These are phyloP conservation scores for Oligia latruncula DNA, from an alignment of 2,888 invertebrate genomes.

Conservation along the genomic window DNA sequence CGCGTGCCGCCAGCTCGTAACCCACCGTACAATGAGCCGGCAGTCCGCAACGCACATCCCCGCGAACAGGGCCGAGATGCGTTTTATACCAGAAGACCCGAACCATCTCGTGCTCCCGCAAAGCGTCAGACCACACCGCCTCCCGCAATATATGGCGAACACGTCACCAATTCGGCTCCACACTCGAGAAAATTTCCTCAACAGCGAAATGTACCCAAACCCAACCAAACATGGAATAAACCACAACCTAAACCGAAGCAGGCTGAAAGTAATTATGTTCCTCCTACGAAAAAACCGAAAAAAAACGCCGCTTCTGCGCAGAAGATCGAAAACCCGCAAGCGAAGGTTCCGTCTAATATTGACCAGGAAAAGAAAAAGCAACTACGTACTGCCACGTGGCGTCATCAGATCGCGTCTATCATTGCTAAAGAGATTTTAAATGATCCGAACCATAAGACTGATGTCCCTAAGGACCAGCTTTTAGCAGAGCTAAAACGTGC, in stretches of 20 bases:
- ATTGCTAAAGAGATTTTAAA: conserved; percentile 32
- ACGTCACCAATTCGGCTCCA: conserved; percentile 18
- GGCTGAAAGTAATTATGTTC: conserved; percentile 11
- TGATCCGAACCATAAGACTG: neutral
- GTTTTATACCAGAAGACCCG: conserved; percentile 25
- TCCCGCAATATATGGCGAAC: conserved; percentile 4
- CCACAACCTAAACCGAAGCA: conserved; percentile 9
- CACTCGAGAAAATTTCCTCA: conserved; percentile 17
- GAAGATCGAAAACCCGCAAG: neutral
- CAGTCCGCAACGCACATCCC: conserved; percentile 7
- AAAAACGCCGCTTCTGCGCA: neutral
- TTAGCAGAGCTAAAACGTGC: conserved; percentile 31
- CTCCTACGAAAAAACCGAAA: conserved; percentile 35
- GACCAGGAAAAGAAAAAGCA: conserved; percentile 14
- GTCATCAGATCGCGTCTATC: conserved; percentile 35
- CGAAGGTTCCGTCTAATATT: neutral
- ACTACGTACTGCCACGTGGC: conserved; percentile 39
- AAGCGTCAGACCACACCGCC: conserved; percentile 18
- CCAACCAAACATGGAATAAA: conserved; percentile 17
- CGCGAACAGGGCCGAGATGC: conserved; percentile 18
- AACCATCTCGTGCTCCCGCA: conserved; percentile 27
- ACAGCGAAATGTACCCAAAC: conserved; percentile 23
- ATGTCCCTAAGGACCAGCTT: neutral
- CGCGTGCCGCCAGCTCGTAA: conserved; percentile 25
- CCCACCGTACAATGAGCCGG: neutral